Evolutionary conservation across 2,888 invertebrate species (phyloP).

Genomic region (Synanthedon formicaeformis): DNA sequence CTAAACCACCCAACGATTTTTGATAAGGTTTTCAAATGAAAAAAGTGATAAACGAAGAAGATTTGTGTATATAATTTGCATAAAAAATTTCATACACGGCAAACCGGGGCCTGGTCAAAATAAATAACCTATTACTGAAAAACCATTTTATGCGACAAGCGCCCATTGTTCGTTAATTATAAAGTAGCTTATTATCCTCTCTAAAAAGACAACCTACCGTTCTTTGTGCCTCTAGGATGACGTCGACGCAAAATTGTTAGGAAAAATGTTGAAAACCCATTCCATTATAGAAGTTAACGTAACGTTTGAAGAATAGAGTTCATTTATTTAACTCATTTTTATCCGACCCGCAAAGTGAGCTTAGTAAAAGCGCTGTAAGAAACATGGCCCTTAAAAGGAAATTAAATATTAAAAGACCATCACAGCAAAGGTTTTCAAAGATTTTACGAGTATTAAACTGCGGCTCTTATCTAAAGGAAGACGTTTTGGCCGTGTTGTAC

Average conservation of each 20-base stretch:
- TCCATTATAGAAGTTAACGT: background rate
- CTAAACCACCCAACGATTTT: too few species aligned
- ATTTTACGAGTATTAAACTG: constrained; percentile 47
- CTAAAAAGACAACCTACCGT: too few species aligned
- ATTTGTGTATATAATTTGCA: too few species aligned
- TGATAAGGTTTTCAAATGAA: too few species aligned
- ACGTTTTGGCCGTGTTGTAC: constrained; percentile 23
- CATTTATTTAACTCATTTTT: constrained; percentile 21
- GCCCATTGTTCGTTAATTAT: too few species aligned
- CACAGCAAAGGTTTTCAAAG: constrained; percentile 31
- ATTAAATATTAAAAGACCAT: constrained; percentile 63
- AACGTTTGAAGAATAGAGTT: background rate
- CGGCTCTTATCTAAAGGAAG: constrained; percentile 28
- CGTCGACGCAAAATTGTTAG: background rate
- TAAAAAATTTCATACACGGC: too few species aligned
- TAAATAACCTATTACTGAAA: too few species aligned
- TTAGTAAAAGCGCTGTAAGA: constrained; percentile 24
- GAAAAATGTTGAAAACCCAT: background rate
- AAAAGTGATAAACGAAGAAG: too few species aligned
- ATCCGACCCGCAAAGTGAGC: constrained; percentile 19
- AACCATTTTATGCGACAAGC: too few species aligned
- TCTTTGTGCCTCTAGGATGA: too few species aligned
- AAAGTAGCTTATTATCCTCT: too few species aligned
- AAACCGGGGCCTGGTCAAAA: too few species aligned
- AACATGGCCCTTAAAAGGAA: constrained; percentile 41